Percentiles rank a stretch among this genome's conserved stretches.
Conservation (phyloP, 2,113 vertebrate genomes). For the Kryptolebias marmoratus region DNA sequence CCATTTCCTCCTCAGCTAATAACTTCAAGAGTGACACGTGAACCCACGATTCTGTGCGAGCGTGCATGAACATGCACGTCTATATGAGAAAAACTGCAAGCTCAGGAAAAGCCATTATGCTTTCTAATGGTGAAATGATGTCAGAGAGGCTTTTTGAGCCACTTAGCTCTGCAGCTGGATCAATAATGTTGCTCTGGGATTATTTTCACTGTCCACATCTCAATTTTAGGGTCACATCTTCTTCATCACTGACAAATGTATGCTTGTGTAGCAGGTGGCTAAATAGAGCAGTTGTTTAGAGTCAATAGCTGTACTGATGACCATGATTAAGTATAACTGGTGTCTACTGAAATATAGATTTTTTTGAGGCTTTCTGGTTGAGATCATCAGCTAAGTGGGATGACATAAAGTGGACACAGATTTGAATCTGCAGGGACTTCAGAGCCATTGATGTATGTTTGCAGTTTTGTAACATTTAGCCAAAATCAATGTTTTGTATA, state of each 20-base stretch:
- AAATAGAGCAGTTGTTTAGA: conserved; percentile 43
- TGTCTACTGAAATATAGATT: conserved; percentile 69
- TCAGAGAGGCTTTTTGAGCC: conserved; percentile 71
- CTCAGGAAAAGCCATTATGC: conserved; percentile 65
- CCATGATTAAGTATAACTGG: conserved; percentile 52
- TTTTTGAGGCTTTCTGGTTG: conserved; percentile 51
- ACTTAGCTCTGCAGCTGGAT: conserved; percentile 69
- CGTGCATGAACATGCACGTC: conserved; percentile 1
- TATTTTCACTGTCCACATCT: conserved; percentile 58
- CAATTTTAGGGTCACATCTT: conserved; percentile 47
- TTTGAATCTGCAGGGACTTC: conserved; percentile 35
- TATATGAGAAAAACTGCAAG: conserved; percentile 48
- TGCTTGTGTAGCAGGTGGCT: conserved; percentile 23
- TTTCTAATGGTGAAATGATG: conserved; percentile 68
- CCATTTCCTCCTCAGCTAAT: conserved; percentile 10
- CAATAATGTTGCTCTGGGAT: conserved; percentile 63
- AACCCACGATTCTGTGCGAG: not conserved
- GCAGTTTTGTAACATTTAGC: not conserved
- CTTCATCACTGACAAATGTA: conserved; percentile 52
- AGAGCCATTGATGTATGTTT: conserved; percentile 14
- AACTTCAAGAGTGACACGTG: conserved; percentile 15
- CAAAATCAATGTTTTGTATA: conserved; percentile 21
- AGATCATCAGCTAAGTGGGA: conserved; percentile 60
- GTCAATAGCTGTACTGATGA: conserved; percentile 52
- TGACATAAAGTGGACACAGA: conserved; percentile 39